Evolutionary conservation across 2,113 vertebrate species (phyloP).

Genomic region (Notarius quadriscutis): DNA sequence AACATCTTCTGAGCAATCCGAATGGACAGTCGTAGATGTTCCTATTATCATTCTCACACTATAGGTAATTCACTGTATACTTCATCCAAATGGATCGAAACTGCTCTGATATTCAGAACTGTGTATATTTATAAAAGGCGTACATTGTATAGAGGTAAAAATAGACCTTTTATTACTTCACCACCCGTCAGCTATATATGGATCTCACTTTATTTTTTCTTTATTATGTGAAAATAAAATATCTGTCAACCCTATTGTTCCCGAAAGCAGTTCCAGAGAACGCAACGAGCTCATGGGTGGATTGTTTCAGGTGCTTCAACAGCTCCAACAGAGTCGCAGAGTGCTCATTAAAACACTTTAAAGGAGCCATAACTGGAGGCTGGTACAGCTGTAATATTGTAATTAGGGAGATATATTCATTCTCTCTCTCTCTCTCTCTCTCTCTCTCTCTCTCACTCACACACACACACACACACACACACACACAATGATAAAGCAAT

Average conservation of each 20-base stretch:
- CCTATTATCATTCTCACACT: background rate
- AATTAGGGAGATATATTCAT: slow-evolving; percentile 16
- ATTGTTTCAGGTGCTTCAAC: slow-evolving; percentile 36
- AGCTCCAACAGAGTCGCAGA: slow-evolving; percentile 21
- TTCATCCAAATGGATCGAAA: background rate
- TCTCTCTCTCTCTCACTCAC: background rate
- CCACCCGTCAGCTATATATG: background rate
- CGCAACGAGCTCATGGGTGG: background rate
- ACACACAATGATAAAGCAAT: background rate
- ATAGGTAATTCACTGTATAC: background rate
- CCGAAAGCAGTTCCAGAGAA: slow-evolving; percentile 1
- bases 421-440: background rate
- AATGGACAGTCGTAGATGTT: background rate
- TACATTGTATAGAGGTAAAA: background rate
- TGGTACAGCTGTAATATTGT: slow-evolving; percentile 30
- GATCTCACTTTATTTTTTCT: background rate
- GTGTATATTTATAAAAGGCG: background rate
- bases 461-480: background rate
- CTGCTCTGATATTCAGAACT: background rate
- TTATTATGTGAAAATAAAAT: slow-evolving; percentile 15
- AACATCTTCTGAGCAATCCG: background rate
- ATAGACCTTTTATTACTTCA: background rate
- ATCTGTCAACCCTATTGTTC: slow-evolving; percentile 9
- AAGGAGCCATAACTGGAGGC: slow-evolving; percentile 22
- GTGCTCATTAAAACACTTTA: slow-evolving; percentile 44